Percentiles rank a stretch among this genome's conserved stretches.
Conservation (phyloP, 2,797 vertebrate genomes). For the Petrocephalus sullivani region DNA sequence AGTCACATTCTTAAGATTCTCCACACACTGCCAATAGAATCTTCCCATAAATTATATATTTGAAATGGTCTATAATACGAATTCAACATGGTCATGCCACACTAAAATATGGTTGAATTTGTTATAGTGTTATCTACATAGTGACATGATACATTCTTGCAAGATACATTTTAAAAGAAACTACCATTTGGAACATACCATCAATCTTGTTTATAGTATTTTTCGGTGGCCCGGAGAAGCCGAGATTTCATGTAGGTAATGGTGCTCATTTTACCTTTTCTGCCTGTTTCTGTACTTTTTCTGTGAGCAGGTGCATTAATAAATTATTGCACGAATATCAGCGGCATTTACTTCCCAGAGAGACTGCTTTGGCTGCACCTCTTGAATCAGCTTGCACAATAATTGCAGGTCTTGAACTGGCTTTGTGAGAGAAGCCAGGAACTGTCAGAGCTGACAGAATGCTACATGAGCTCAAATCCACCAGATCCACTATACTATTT, state of each 20-base stretch:
- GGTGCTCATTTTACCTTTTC: not conserved
- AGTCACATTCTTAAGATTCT: not conserved
- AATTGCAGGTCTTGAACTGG: slow-evolving; percentile 3
- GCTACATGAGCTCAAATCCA: not conserved
- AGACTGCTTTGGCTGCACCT: not conserved
- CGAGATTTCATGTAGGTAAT: not conserved
- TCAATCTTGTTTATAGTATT: not conserved
- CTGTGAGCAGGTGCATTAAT: slow-evolving; percentile 4
- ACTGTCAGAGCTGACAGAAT: not conserved
- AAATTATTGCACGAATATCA: not conserved
- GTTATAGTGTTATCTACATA: not conserved
- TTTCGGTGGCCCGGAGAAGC: not conserved
- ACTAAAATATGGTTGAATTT: not conserved
- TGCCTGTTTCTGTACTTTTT: not conserved
- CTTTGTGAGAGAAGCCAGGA: not conserved
- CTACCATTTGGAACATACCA: not conserved
- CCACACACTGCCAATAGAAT: not conserved
- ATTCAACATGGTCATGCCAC: not conserved
- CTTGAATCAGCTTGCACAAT: not conserved
- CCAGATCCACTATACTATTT: not conserved
- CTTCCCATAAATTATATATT: slow-evolving; percentile 7
- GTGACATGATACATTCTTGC: not conserved
- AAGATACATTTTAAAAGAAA: not conserved
- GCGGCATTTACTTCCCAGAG: not conserved
- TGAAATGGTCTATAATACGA: not conserved